Percentiles rank a stretch among this genome's conserved stretches.
These are phyloP conservation scores for Temnothorax longispinosus DNA, from an alignment of 1,140 invertebrate genomes.

Conservation along the genomic window DNA sequence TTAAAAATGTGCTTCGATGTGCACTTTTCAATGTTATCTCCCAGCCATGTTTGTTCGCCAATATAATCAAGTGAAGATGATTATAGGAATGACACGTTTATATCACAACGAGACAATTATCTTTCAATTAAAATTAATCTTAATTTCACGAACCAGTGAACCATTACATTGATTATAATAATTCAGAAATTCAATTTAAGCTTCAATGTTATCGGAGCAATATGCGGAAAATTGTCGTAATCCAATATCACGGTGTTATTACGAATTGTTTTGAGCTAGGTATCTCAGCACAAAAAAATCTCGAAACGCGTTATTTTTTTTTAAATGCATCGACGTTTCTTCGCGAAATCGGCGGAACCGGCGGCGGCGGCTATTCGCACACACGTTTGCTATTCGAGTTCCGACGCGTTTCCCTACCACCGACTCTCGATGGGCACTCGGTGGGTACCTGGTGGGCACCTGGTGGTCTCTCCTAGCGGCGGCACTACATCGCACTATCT, in stretches of 20 bases:
- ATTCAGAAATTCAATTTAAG: background rate
- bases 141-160: background rate
- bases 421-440: conserved; percentile 26
- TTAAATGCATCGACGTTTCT: background rate
- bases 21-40: background rate
- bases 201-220: background rate
- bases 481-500: conserved; percentile 49
- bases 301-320: background rate
- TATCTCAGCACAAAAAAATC: background rate
- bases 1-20: background rate
- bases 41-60: background rate
- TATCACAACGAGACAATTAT: background rate
- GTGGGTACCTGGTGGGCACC: conserved; percentile 48
- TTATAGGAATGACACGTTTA: background rate
- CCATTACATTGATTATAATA: background rate
- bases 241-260: background rate
- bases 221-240: background rate
- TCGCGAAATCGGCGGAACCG: conserved; percentile 29
- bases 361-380: background rate
- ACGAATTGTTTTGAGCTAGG: background rate
- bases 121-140: background rate
- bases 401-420: conserved; percentile 34
- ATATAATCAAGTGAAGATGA: background rate
- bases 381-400: conserved; percentile 6
- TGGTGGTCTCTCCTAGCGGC: conserved; percentile 40